A percentile compares a stretch with the other conserved stretches of the same genome.
Conservation (phyloP, 2,888 invertebrate species). For the Apamea crenata region DNA sequence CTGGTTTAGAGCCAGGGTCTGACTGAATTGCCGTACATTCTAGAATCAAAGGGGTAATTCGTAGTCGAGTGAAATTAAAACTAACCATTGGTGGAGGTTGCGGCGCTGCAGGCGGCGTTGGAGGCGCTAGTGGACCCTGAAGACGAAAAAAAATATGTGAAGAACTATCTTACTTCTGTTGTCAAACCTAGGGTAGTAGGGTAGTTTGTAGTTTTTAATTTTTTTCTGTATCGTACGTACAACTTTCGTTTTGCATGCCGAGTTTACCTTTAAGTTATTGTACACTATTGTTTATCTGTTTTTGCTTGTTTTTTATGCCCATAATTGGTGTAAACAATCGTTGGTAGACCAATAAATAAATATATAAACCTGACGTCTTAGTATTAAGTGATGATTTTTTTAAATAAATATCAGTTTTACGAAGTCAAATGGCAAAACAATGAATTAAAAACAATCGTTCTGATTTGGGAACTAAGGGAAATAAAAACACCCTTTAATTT, state of each 20-base stretch:
- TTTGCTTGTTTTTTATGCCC: too few relatives aligned
- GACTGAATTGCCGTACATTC: conserved; percentile 2
- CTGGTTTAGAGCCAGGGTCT: not conserved
- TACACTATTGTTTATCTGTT: too few relatives aligned
- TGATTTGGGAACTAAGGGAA: not conserved
- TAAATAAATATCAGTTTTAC: not conserved
- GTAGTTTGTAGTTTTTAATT: too few relatives aligned
- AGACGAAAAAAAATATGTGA: not conserved
- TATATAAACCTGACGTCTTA: not conserved
- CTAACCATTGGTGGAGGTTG: conserved; percentile 87
- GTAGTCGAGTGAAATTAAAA: conserved; percentile 54
- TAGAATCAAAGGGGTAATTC: conserved; percentile 30
- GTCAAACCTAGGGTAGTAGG: too few relatives aligned
- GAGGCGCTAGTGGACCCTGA: conserved; percentile 87
- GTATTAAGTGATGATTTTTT: not conserved
- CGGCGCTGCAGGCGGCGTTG: conserved; percentile 90
- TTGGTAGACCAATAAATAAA: too few relatives aligned
- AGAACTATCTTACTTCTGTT: not conserved
- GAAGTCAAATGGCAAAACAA: not conserved
- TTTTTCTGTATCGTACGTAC: too few relatives aligned
- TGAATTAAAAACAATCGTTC: not conserved
- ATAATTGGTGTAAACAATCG: too few relatives aligned
- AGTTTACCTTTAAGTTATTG: too few relatives aligned
- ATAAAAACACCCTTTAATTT: not conserved
- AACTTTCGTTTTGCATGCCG: too few relatives aligned